These are phyloP conservation scores for Lipophrys pholis DNA, from an alignment of 2,113 vertebrate species.

Conservation along the genomic window DNA sequence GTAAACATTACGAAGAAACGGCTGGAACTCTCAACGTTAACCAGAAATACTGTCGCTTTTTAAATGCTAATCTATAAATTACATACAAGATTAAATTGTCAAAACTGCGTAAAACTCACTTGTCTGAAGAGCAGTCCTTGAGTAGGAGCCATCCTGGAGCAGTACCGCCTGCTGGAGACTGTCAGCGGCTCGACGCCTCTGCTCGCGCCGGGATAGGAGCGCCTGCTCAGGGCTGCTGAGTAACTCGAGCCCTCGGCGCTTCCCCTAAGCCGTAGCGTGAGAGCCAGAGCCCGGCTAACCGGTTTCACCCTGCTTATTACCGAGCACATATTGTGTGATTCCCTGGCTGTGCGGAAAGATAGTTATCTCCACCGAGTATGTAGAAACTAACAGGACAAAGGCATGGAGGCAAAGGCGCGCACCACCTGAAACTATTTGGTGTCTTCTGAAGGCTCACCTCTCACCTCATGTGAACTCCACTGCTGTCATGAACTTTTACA, in stretches of 20 bases:
- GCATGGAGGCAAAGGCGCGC: too few relatives aligned
- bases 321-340: conserved; percentile 57
- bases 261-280: conserved; percentile 15
- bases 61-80: too few relatives aligned
- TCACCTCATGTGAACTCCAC: too few relatives aligned
- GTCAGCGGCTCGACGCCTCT: background rate
- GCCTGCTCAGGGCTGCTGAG: conserved; percentile 1
- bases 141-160: conserved; percentile 54
- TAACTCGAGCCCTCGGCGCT: conserved; percentile 35
- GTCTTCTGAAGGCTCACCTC: too few relatives aligned
- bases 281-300: conserved; percentile 21
- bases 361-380: too few relatives aligned
- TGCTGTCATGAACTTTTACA: background rate
- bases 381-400: too few relatives aligned
- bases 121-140: conserved; percentile 79
- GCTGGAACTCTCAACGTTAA: too few relatives aligned
- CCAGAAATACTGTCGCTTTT: too few relatives aligned
- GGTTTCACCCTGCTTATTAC: conserved; percentile 32
- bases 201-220: background rate
- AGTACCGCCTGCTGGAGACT: conserved; percentile 27
- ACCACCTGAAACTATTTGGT: too few relatives aligned
- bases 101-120: conserved; percentile 32
- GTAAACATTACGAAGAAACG: too few relatives aligned
- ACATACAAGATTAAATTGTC: too few relatives aligned
- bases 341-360: background rate